A percentile compares a stretch with the other conserved stretches of the same genome.
These are phyloP conservation scores for Megaleporinus macrocephalus DNA, from an alignment of 2,113 vertebrate genomes.

Conservation along the genomic window DNA sequence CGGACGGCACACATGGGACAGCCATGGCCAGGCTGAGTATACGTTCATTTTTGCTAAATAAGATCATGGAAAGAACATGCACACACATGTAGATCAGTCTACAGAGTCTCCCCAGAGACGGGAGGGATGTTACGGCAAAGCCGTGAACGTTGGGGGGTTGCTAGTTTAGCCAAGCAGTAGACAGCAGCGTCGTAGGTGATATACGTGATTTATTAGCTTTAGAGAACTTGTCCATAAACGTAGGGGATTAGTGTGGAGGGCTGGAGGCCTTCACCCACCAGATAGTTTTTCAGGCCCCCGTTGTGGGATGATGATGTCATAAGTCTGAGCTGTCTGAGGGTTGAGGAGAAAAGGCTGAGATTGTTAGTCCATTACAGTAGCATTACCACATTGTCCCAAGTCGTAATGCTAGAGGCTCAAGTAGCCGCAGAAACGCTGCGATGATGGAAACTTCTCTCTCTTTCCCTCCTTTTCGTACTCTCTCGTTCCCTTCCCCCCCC, in stretches of 20 bases:
- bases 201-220: slow-evolving; percentile 15
- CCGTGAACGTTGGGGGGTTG: neutral
- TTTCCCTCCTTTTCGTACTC: neutral
- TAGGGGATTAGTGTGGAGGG: slow-evolving; percentile 14
- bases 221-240: neutral
- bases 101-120: neutral
- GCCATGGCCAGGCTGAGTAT: neutral
- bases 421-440: neutral
- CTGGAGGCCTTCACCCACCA: slow-evolving; percentile 23
- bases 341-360: slow-evolving; percentile 28
- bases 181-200: neutral
- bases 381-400: slow-evolving; percentile 22
- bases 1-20: neutral
- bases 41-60: slow-evolving; percentile 21
- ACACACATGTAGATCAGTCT: neutral
- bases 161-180: neutral
- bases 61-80: slow-evolving; percentile 30
- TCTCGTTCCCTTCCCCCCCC: slow-evolving; percentile 12
- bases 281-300: slow-evolving; percentile 30
- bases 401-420: neutral
- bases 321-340: neutral
- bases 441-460: slow-evolving; percentile 30
- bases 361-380: slow-evolving; percentile 43
- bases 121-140: neutral
- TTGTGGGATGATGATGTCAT: slow-evolving; percentile 31